Base-by-base conservation (phyloP, 2,797 vertebrate genomes). In the Austrolebias charrua region DNA sequence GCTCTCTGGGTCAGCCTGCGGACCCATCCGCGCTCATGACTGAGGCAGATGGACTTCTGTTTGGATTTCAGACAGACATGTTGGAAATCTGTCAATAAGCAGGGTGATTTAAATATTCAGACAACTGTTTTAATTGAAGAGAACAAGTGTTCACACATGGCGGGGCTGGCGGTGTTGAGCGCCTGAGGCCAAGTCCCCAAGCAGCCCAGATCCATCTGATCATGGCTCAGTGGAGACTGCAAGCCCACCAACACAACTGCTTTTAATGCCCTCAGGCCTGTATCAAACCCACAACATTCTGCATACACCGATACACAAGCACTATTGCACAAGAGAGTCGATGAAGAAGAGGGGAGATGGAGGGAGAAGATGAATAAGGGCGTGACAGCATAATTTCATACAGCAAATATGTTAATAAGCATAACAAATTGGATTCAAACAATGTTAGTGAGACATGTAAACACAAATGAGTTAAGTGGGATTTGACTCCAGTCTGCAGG, bases 81-180 rank as follows among this genome's bases (percentile, higher is more conserved):
- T 67, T 61, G 33, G 63, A 76, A 83, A 82, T 79, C 72, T 78
- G 79, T 83, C 83, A 87, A 90, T 79, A 86, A 80, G 71, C 78
- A 81, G 77, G 83, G 79, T 58, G 65, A 87, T 90, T 84, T 88
- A 85, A 92, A 91, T 92, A 91, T 89, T 90, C 78, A 84, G 79
- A 84, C 85, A 79, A 86, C 84, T 85, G 86, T 88, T 91, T 90
- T 91, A 90, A 91, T 89, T 91, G 88, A 92, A 89, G 86, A 85
- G 81, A 90, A 89, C 79, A 81, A 88, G 76, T 83, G 86, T 90
- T 90, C 84, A 83, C 90, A 90, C 89, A 90, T 88, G 85, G 84
- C 78, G n/a, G 72, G 67, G 80, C 80, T 80, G 83, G 24, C 24
- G 85, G 85, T 86, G 85, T 84, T 18, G 66, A 89, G 69, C 44